A percentile compares a stretch with the other conserved stretches of the same genome.
phyloP scores from a whole-genome alignment of 2,113 vertebrate species.

The Neomonachus schauinslandi region DNA sequence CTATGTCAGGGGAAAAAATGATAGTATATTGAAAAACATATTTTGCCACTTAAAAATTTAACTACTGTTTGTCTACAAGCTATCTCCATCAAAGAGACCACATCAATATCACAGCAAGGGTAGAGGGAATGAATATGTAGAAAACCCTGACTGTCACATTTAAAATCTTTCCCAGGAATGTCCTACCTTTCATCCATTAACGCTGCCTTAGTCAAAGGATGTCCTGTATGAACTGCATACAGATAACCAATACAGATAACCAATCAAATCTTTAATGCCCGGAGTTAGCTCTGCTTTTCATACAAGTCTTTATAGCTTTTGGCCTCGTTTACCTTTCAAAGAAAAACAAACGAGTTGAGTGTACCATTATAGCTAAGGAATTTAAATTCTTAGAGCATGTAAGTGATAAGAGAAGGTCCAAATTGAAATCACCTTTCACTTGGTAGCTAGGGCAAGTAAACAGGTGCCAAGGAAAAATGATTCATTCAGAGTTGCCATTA shows the following conservation, averaged over 20 bases:
- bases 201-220: constrained; percentile 46
- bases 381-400: constrained; percentile 51
- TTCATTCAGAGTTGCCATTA: constrained; percentile 60
- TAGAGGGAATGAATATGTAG: constrained; percentile 57
- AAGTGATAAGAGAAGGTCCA: constrained; percentile 61
- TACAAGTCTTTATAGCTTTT: constrained; percentile 59
- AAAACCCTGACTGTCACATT: constrained; percentile 64
- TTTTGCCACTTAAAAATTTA: constrained; percentile 59
- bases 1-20: constrained; percentile 37
- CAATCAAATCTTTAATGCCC: constrained; percentile 68
- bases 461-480: constrained; percentile 61
- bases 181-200: constrained; percentile 70
- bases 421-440: constrained; percentile 52
- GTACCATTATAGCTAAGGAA: constrained; percentile 60
- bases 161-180: constrained; percentile 59
- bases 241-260: constrained; percentile 66
- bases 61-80: constrained; percentile 53
- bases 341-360: constrained; percentile 75
- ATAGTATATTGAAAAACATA: constrained; percentile 56
- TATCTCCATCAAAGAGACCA: constrained; percentile 48
- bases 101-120: constrained; percentile 56
- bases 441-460: constrained; percentile 53
- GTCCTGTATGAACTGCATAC: neutral
- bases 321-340: constrained; percentile 70
- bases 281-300: constrained; percentile 47